Conservation (phyloP, 2,888 invertebrate species). For the Agrochola lota region DNA sequence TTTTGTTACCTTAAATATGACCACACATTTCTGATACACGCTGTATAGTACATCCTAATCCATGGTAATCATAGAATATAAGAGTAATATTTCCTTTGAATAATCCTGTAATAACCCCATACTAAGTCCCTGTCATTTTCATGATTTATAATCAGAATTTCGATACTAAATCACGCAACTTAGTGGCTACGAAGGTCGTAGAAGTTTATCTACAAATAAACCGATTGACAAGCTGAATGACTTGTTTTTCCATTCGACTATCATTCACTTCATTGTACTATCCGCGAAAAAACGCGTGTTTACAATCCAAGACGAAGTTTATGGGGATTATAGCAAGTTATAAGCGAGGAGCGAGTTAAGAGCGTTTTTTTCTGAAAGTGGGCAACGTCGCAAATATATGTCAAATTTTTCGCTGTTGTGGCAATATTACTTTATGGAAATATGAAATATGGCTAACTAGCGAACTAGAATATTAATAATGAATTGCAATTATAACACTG, state of each 20-base stretch:
- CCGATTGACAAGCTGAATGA: slow-evolving; percentile 79
- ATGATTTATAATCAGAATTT: slow-evolving; percentile 49
- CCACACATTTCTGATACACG: no score
- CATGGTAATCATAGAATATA: background rate
- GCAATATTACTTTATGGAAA: no score
- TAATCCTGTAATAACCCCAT: background rate
- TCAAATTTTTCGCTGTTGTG: no score
- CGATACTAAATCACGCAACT: slow-evolving; percentile 59
- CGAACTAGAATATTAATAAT: no score
- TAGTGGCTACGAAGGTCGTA: slow-evolving; percentile 64
- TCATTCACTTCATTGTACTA: slow-evolving; percentile 78
- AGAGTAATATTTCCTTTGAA: background rate
- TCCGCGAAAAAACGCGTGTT: slow-evolving; percentile 81
- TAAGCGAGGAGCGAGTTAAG: slow-evolving; percentile 40
- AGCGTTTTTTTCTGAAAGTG: no score
- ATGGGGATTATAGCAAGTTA: slow-evolving; percentile 64
- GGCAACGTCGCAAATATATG: no score
- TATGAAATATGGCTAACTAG: no score
- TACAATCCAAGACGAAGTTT: slow-evolving; percentile 81
- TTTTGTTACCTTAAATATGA: no score
- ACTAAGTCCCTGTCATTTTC: slow-evolving; percentile 34
- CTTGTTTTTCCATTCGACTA: slow-evolving; percentile 80
- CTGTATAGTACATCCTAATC: no score
- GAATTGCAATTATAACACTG: no score
- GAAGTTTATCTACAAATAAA: slow-evolving; percentile 76